Base-by-base conservation (phyloP, 2,113 vertebrate genomes). In the Thryonomys swinderianus region DNA sequence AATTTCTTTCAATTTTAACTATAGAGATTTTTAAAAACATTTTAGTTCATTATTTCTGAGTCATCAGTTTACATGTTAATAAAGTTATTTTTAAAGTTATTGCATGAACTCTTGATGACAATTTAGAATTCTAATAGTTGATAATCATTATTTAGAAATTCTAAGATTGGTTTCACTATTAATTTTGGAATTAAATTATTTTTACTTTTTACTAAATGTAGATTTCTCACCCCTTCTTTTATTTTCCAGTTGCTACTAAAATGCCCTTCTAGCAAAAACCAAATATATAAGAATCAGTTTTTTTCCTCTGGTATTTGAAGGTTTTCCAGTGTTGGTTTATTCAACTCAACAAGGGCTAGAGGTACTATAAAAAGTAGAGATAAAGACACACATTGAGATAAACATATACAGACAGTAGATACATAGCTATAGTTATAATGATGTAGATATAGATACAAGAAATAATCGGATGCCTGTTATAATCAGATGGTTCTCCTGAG, bases 41-140 rank as follows among this genome's bases (percentile, higher is more conserved):
- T 53, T 94, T 40, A 67, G 79, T 27, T 62, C 11, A 66, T 20
- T 74, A 0, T 7, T 64, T 59, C 27, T 71, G 74, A 81, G 10
- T 66, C 59, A 73, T 40, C 66, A 80, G 25, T 27, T 59, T 93
- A 73, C 37, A 78, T 25, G 5, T 82, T 20, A 64, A 9, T 82
- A 83, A 40, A 80, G 11, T 76, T 53, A 34, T 59, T 89, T 95
- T 91, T 62, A 71, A 95, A 80, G 23, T 20, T 64, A 62, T 64
- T 90, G 0, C 1, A 82, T 45, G n/a, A 5, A 32, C 9, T 73
- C 40, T 59, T 85, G 78, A 4, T 5, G 90, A 30, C 20, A 84
- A 84, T 78, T 90, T 85, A 73, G n/a, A 92, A 90, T 81, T 69
- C 34, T 40, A 93, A 71, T 73, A 85, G 69, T 37, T 27, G 40